A percentile compares a stretch with the other conserved stretches of the same genome.
These are phyloP conservation scores for Jacana jacana DNA, from an alignment of 2,113 vertebrate species.

Conservation along the genomic window DNA sequence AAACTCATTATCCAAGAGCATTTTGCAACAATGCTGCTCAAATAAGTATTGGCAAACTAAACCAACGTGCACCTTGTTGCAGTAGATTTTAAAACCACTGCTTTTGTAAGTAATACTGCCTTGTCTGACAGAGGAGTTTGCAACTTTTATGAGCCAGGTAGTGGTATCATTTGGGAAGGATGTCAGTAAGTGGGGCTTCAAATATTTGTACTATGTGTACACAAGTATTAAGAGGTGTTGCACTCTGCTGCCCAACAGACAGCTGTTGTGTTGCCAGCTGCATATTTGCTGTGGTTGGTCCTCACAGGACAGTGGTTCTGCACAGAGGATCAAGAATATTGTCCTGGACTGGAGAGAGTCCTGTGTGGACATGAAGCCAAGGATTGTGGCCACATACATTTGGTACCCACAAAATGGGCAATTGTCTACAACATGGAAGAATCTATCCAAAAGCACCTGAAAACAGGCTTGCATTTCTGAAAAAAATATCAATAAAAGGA, in stretches of 20 bases:
- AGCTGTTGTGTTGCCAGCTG: not conserved
- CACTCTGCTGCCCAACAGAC: not conserved
- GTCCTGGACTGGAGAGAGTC: too few species aligned
- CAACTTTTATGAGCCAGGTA: not conserved
- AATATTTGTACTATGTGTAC: not conserved
- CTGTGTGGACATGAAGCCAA: not conserved
- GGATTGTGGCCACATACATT: not conserved
- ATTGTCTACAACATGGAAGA: not conserved
- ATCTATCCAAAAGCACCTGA: not conserved
- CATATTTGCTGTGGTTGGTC: not conserved
- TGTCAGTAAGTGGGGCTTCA: not conserved
- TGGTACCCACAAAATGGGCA: not conserved
- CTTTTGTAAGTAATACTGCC: not conserved
- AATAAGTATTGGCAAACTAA: not conserved
- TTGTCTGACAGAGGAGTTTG: not conserved
- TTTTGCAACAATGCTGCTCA: slow-evolving; percentile 16
- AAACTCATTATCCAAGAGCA: slow-evolving; percentile 56
- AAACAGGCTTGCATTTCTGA: not conserved
- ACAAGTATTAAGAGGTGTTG: not conserved
- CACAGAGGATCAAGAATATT: not conserved
- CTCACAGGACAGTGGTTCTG: not conserved
- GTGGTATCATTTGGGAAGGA: not conserved
- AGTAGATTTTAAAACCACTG: not conserved
- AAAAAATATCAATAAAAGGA: not conserved
- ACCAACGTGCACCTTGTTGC: not conserved